These are phyloP conservation scores for Typhlichthys eigenmanni DNA, from an alignment of 2,797 vertebrate genomes.

Conservation along the genomic window DNA sequence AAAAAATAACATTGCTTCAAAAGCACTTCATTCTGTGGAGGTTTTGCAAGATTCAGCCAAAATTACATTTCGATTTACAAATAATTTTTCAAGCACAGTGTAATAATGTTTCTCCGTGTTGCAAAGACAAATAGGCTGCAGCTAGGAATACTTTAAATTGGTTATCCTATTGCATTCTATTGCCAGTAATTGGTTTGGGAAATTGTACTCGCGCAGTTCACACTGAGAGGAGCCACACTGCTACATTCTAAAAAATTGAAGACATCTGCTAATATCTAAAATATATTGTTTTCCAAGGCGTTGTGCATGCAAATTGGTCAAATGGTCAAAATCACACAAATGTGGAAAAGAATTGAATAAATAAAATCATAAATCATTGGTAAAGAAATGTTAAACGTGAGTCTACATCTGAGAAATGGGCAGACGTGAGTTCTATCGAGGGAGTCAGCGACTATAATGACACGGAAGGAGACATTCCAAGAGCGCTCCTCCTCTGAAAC, in stretches of 20 bases:
- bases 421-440: background rate
- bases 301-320: constrained; percentile 2
- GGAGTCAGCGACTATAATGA: constrained; percentile 21
- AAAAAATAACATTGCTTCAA: constrained; percentile 13
- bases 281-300: background rate
- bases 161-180: constrained; percentile 55
- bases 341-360: background rate
- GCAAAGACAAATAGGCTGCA: constrained; percentile 61
- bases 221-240: constrained; percentile 76
- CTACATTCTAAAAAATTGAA: constrained; percentile 33
- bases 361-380: too few relatives aligned
- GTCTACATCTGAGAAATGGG: background rate
- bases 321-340: constrained; percentile 5
- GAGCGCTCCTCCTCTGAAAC: constrained; percentile 37
- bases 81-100: constrained; percentile 15
- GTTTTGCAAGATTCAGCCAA: constrained; percentile 54
- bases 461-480: constrained; percentile 18
- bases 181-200: constrained; percentile 67
- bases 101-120: constrained; percentile 65
- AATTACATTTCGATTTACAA: constrained; percentile 67
- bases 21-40: constrained; percentile 38
- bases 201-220: constrained; percentile 77
- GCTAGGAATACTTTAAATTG: constrained; percentile 57
- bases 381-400: too few relatives aligned
- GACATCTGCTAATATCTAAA: constrained; percentile 15